A percentile compares a stretch with the other conserved stretches of the same genome.
phyloP scores from a whole-genome alignment of 2,113 vertebrate species.

The Petrocephalus microphthalmus region DNA sequence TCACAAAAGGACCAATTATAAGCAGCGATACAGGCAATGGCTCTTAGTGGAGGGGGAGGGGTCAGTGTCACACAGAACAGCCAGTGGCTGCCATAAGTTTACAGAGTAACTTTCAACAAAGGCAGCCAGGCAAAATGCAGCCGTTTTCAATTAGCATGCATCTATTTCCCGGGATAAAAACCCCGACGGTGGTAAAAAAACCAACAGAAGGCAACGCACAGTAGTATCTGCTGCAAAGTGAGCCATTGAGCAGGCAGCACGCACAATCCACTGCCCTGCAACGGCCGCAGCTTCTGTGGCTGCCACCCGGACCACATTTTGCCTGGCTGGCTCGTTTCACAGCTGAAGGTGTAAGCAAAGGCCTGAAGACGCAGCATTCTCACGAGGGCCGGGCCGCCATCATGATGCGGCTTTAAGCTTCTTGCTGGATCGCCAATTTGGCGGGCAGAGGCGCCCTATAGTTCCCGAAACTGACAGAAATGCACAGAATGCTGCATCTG shows the following conservation, averaged over 20 bases:
- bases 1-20: slow-evolving; percentile 51
- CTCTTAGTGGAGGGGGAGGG: slow-evolving; percentile 32
- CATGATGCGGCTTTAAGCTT: background rate
- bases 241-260: background rate
- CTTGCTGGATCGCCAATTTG: background rate
- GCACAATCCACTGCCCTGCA: background rate
- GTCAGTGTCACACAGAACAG: background rate
- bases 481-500: slow-evolving; percentile 44
- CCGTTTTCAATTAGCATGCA: background rate
- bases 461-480: background rate
- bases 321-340: background rate
- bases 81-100: slow-evolving; percentile 23
- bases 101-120: slow-evolving; percentile 37
- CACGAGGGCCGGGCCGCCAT: background rate
- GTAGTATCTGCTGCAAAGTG: background rate
- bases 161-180: background rate
- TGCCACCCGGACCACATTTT: background rate
- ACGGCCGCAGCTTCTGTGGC: background rate
- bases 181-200: background rate
- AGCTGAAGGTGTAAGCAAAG: background rate
- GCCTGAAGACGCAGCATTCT: slow-evolving; percentile 4
- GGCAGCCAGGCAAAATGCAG: slow-evolving; percentile 35
- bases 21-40: slow-evolving; percentile 50
- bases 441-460: background rate
- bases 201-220: background rate